phyloP scores from a whole-genome alignment of 2,113 vertebrate genomes.

The Onychostoma macrolepis region DNA sequence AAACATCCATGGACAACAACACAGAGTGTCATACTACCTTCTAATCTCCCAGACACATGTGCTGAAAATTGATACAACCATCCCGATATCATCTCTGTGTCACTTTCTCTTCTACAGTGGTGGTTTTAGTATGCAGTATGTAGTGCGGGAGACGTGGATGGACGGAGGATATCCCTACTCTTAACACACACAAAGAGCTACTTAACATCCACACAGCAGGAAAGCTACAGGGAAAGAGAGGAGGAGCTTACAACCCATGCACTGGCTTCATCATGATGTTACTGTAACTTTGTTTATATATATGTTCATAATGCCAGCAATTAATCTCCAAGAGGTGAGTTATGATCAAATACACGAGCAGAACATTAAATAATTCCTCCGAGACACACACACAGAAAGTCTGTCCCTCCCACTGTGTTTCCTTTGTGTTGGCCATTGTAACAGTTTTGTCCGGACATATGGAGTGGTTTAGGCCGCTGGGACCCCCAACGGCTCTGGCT shows the following conservation, averaged over 20 bases:
- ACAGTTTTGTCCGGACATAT: constrained; percentile 81
- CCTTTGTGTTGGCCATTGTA: constrained; percentile 77
- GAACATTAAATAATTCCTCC: constrained; percentile 51
- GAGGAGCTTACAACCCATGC: not conserved
- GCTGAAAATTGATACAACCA: constrained; percentile 60
- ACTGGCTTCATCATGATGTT: not conserved
- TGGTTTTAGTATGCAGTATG: constrained; percentile 2
- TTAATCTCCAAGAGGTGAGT: not conserved
- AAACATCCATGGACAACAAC: constrained; percentile 2
- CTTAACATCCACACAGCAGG: constrained; percentile 68
- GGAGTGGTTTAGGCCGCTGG: constrained; percentile 75
- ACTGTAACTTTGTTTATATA: not conserved
- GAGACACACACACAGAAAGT: constrained; percentile 57
- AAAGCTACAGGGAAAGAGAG: constrained; percentile 53
- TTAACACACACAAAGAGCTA: constrained; percentile 70
- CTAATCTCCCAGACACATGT: constrained; percentile 32
- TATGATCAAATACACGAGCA: constrained; percentile 30
- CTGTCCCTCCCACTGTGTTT: constrained; percentile 74
- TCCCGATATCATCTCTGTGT: not conserved
- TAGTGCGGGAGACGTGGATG: not conserved
- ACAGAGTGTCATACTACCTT: constrained; percentile 17
- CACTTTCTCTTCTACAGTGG: constrained; percentile 46
- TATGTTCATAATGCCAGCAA: not conserved
- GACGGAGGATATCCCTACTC: constrained; percentile 63
- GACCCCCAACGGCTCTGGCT: constrained; percentile 77